Conservation (phyloP, 2,888 invertebrate species). For the Polietes domitor region DNA sequence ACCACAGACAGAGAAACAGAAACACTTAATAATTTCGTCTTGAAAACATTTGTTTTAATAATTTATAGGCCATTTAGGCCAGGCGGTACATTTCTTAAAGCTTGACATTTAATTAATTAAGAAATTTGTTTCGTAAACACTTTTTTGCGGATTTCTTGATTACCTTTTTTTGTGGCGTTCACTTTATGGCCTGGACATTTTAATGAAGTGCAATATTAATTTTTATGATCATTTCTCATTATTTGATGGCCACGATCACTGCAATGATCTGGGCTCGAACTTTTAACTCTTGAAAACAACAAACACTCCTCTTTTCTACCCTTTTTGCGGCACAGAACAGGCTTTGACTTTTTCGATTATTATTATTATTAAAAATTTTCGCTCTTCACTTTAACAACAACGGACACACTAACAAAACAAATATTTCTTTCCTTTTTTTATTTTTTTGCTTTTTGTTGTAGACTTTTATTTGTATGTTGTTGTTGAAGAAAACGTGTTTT, state of each 20-base stretch:
- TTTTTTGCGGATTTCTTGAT: constrained; percentile 60
- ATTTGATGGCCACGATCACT: not conserved
- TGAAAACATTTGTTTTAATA: constrained; percentile 3
- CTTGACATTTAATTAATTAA: constrained; percentile 52
- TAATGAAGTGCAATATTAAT: constrained; percentile 61
- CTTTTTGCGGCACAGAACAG: not conserved
- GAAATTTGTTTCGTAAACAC: constrained; percentile 49
- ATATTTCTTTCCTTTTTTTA: constrained; percentile 53
- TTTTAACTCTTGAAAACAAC: constrained; percentile 42
- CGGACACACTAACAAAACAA: constrained; percentile 53
- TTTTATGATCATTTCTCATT: constrained; percentile 50
- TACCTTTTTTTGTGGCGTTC: constrained; percentile 52
- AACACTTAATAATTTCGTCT: constrained; percentile 3
- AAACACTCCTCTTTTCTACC: constrained; percentile 24
- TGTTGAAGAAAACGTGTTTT: constrained; percentile 64
- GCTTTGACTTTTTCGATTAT: not conserved
- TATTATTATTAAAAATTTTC: constrained; percentile 20
- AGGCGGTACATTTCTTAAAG: constrained; percentile 22
- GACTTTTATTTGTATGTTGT: constrained; percentile 62
- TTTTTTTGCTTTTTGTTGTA: constrained; percentile 38
- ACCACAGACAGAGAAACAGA: no score
- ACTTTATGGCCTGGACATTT: constrained; percentile 22
- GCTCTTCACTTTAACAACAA: constrained; percentile 55
- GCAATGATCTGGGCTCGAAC: not conserved
- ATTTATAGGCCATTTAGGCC: not conserved